Evolutionary conservation across 2,113 vertebrate species (phyloP), one percentile per base, ranked within the genome.

Genomic region (Rhea pennata): DNA sequence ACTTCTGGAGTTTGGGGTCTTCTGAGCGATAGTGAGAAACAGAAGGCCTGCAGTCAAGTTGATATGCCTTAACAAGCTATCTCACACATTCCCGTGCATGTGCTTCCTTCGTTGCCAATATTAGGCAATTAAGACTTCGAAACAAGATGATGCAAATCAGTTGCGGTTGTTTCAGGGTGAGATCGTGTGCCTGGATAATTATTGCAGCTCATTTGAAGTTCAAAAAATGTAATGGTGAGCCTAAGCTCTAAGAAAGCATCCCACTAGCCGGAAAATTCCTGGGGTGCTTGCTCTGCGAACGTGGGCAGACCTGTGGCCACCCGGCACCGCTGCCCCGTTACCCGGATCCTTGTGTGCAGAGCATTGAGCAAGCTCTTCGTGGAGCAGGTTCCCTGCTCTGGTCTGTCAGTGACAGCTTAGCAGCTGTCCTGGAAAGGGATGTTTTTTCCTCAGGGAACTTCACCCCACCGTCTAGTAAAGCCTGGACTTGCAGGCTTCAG

Each of bases 251-350:
- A 12, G 50, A 15, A 0, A 9, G 24, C 27, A 7, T 40, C 54
- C 54, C 1, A 0, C 21, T 2, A 5, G 44, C 87, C 11, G 53
- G 62, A 39, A 42, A 33, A 9, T 14, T 27, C 39, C 72, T 0
- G 40, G 14, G 46, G 27, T 26, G 19, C 3, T 12, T 21, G 2
- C 51, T n/a, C 11, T 5, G 40, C 40, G 62, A 67, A 19, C 27
- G 16, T 67, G 27, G 42, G 27, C 29, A 69, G 31, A 16, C 36
- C 65, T 0, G 10, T 51, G 53, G 69, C 8, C 2, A 10, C 4
- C 26, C 58, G 13, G 12, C 0, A 0, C 26, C 2, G 48, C 81
- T 64, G 3, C 62, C 1, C 0, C 12, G 40, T 20, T 3, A 40
- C 0, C 15, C 15, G 53, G 29, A 42, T 65, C 65, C 53, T 40